Conservation (phyloP, 2,113 vertebrate species). For the Hippoglossus stenolepis region DNA sequence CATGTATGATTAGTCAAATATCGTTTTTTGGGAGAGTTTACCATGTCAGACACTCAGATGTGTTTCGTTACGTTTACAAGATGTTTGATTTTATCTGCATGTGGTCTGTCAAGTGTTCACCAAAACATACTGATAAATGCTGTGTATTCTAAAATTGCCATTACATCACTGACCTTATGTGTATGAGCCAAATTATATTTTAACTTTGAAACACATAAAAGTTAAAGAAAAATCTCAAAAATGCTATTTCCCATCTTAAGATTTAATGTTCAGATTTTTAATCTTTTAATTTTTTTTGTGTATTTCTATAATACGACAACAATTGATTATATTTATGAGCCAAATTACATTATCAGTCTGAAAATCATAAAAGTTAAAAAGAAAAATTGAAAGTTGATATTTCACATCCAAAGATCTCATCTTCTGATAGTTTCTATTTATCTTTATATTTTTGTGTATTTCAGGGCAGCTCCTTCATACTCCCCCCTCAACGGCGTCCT, state of each 20-base stretch:
- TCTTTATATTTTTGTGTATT: constrained; percentile 52
- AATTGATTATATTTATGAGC: no score
- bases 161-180: neutral
- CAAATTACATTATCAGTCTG: no score
- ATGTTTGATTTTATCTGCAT: constrained; percentile 50
- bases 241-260: neutral
- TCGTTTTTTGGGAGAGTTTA: constrained; percentile 18
- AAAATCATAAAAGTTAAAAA: no score
- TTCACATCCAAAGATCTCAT: neutral
- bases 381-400: neutral
- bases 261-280: constrained; percentile 20
- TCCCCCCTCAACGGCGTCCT: constrained; percentile 56
- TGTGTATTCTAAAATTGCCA: neutral
- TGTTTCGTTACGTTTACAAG: constrained; percentile 38
- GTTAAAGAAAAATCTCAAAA: constrained; percentile 8
- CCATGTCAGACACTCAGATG: constrained; percentile 29
- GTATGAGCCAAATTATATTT: neutral
- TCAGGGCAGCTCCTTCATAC: constrained; percentile 50
- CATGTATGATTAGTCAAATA: constrained; percentile 54
- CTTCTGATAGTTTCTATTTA: neutral
- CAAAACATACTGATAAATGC: constrained; percentile 6
- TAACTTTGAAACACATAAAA: constrained; percentile 10
- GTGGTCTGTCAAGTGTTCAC: constrained; percentile 44
- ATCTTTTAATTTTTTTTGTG: neutral
- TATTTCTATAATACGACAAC: neutral